A percentile compares a stretch with the other conserved stretches of the same genome.
Conservation (phyloP, 2,797 vertebrate genomes). For the Melanotaenia parkinsoni region DNA sequence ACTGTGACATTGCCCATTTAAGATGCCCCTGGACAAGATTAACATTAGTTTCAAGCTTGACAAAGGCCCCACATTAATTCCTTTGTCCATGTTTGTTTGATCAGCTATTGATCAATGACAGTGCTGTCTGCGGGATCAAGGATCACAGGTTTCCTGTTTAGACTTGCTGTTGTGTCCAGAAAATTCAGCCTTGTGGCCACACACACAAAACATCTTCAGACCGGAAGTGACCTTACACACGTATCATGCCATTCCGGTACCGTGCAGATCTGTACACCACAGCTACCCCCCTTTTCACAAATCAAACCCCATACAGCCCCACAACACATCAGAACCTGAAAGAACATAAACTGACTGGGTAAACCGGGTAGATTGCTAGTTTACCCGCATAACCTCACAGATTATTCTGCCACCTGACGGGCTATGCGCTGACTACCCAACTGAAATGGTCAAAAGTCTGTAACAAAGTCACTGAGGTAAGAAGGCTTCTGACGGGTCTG, state of each 20-base stretch:
- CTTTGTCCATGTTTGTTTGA: no score
- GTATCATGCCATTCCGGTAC: no score
- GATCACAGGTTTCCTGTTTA: no score
- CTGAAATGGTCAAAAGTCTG: not conserved
- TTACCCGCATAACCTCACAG: not conserved
- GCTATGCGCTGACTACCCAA: not conserved
- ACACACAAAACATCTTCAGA: not conserved
- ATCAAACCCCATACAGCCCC: no score
- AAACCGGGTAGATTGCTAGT: not conserved
- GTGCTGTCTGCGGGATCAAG: no score
- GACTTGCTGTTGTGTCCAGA: constrained; percentile 19
- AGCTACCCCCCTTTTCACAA: not conserved
- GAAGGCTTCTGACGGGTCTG: no score
- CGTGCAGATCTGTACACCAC: not conserved
- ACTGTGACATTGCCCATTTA: no score
- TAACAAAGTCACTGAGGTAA: not conserved
- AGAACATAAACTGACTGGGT: not conserved
- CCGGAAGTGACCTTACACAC: no score
- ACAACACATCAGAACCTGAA: not conserved
- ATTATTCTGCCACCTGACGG: not conserved
- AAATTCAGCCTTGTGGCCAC: not conserved
- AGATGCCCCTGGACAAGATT: no score
- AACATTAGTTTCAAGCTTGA: no score
- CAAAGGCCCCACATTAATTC: no score
- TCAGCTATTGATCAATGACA: no score